These are phyloP conservation scores for Baronia brevicornis DNA, from an alignment of 2,888 invertebrate genomes.

Conservation along the genomic window DNA sequence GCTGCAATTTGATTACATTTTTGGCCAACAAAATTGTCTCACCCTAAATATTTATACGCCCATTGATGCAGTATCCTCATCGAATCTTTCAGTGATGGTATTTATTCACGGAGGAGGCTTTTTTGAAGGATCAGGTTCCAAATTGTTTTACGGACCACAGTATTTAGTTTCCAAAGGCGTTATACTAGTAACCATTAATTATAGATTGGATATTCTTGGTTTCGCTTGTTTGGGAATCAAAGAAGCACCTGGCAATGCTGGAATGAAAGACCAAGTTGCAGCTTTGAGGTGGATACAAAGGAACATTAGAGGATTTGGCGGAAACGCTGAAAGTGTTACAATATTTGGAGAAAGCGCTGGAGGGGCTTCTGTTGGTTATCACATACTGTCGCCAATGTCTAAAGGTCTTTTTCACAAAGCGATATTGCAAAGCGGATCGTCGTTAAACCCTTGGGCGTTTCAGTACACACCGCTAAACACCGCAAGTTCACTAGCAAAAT, in stretches of 20 bases:
- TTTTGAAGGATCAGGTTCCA: conserved; percentile 41
- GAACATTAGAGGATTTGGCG: conserved; percentile 49
- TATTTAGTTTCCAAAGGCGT: conserved; percentile 47
- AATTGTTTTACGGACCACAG: conserved; percentile 45
- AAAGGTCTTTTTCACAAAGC: conserved; percentile 56
- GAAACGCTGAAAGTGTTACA: conserved; percentile 49
- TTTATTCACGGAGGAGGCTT: conserved; percentile 61
- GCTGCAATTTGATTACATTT: conserved; percentile 22
- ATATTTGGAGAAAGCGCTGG: conserved; percentile 63
- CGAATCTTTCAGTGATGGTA: conserved; percentile 53
- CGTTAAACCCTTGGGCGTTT: conserved; percentile 44
- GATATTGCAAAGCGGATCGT: conserved; percentile 56
- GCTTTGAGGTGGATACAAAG: conserved; percentile 49
- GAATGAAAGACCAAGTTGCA: conserved; percentile 53
- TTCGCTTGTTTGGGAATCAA: conserved; percentile 48
- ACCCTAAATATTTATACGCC: conserved; percentile 51
- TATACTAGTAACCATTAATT: conserved; percentile 53
- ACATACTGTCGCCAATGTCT: conserved; percentile 51
- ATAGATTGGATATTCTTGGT: conserved; percentile 54
- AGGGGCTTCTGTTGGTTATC: conserved; percentile 46
- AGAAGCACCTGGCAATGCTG: conserved; percentile 58
- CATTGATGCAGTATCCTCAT: conserved; percentile 20
- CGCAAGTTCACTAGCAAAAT: conserved; percentile 47
- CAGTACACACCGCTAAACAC: conserved; percentile 46
- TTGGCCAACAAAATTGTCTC: conserved; percentile 46